Base-by-base conservation (phyloP, 2,797 vertebrate species). In the Podarcis siculus region DNA sequence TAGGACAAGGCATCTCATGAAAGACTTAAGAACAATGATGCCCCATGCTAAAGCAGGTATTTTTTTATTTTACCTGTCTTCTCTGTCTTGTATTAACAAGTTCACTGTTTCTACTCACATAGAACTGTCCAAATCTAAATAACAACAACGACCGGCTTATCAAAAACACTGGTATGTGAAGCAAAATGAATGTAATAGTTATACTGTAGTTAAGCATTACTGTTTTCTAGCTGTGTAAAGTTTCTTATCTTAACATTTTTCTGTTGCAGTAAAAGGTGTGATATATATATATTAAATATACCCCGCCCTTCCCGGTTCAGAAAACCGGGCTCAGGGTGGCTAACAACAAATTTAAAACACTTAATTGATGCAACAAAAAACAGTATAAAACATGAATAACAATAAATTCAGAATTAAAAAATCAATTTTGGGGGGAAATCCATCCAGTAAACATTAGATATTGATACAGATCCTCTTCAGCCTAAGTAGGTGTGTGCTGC, bases 1-100 rank as follows among this genome's bases (percentile, higher is more conserved):
- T 96, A 98, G 99, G 93, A 98, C 99, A 15, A 97, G 99, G 90
- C 99, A 99, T 82, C 91, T 99, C 87, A 99, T 99, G 99, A 98
- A 99, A 85, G 99, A 99, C 89, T 95, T 99, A 55, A 97, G 98
- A 94, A 98, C 95, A 2, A 86, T 99, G 93, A 99, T 99, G 99
- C 99, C 99, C 72, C 99, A 99, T 94, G 95, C 98, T 55, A 99
- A 99, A 98, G 97, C 98, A 95, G 99, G 99, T 99, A 42, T 7
- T 85, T 3, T 86, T 81, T 71, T 3, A 2, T 69, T 0, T 1
- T 83, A 23, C 6, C 15, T 84, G 27, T 79, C 10, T 61, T 83
- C 45, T 19, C 12, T 9, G 17, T 72, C 30, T 45, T 78, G 8
- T 75, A 80, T 13, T 80, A 58, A 8, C 10, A 37, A 71, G 32